phyloP scores from a whole-genome alignment of 2,888 invertebrate genomes.

The Orgyia antiqua region DNA sequence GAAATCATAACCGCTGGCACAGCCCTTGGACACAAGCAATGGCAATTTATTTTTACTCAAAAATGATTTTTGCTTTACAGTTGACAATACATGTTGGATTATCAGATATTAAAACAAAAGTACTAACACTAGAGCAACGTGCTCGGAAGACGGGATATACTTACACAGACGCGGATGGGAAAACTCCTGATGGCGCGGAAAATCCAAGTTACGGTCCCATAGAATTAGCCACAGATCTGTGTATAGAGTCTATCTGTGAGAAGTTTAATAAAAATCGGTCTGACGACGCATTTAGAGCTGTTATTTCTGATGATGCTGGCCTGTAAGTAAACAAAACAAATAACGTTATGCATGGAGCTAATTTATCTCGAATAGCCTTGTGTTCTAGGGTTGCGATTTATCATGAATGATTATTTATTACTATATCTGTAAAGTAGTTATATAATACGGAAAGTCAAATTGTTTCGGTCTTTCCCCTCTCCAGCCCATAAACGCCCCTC shows the following conservation, averaged over 20 bases:
- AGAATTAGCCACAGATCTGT: background rate
- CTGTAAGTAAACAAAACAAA: background rate
- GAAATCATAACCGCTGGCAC: too few species aligned
- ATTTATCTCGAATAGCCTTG: too few species aligned
- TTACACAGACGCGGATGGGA: background rate
- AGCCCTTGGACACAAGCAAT: too few species aligned
- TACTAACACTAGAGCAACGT: background rate
- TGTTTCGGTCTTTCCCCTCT: too few species aligned
- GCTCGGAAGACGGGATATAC: background rate
- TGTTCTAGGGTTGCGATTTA: too few species aligned
- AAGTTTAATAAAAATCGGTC: background rate
- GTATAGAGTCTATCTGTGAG: background rate
- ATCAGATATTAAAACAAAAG: background rate
- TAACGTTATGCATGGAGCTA: too few species aligned
- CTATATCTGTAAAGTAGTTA: too few species aligned
- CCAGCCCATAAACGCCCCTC: too few species aligned
- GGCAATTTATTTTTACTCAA: too few species aligned
- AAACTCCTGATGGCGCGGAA: background rate
- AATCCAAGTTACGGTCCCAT: background rate
- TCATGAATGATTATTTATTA: too few species aligned
- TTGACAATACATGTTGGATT: conserved; percentile 2
- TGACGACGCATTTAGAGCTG: background rate
- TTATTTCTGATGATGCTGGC: background rate
- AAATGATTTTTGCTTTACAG: too few species aligned
- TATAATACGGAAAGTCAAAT: too few species aligned